These are phyloP conservation scores for Pterocles burchelli DNA, from an alignment of 2,113 vertebrate genomes.

Conservation along the genomic window DNA sequence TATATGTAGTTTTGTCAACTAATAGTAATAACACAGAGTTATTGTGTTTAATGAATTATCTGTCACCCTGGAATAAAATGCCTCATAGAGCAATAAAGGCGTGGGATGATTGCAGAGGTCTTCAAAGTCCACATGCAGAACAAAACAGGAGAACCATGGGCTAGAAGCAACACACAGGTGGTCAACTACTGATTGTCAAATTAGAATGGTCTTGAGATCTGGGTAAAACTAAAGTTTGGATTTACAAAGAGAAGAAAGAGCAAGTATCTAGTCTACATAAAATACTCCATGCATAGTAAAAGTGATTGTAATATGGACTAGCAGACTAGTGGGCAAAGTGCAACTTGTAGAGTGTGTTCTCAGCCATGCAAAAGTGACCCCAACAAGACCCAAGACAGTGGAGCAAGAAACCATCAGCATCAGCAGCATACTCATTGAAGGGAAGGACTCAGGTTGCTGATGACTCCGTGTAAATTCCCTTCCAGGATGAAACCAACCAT, in stretches of 20 bases:
- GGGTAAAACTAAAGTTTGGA: not conserved
- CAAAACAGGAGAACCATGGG: too few species aligned
- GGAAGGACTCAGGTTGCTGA: not conserved
- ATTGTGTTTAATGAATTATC: not conserved
- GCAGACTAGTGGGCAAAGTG: not conserved
- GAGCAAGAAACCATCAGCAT: not conserved
- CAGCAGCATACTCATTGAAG: not conserved
- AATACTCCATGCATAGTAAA: not conserved
- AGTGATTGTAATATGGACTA: not conserved
- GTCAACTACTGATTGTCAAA: not conserved
- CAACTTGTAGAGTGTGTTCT: not conserved
- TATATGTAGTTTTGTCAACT: not conserved
- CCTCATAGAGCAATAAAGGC: not conserved
- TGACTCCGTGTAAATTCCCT: not conserved
- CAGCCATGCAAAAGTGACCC: not conserved
- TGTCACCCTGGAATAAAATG: not conserved
- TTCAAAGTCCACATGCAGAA: not conserved
- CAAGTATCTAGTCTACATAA: not conserved
- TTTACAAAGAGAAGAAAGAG: not conserved
- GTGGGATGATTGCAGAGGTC: not conserved
- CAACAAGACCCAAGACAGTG: not conserved
- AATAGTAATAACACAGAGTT: not conserved
- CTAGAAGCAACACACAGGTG: not conserved
- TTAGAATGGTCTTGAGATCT: not conserved
- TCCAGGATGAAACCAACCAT: not conserved